A percentile compares a stretch with the other conserved stretches of the same genome.
Conservation (phyloP, 2,113 vertebrate species). For the Sialia sialis region DNA sequence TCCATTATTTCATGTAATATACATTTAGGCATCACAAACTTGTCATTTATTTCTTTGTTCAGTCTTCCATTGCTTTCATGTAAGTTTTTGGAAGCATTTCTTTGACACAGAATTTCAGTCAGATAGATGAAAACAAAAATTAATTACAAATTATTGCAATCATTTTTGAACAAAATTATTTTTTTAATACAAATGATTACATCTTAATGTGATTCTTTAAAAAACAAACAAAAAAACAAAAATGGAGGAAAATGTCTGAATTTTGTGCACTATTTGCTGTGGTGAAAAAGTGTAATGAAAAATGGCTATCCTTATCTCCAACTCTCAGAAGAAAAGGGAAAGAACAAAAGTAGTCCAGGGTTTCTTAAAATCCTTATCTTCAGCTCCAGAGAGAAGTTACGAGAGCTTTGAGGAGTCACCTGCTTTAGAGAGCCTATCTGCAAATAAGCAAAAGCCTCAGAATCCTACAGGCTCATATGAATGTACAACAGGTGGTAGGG, state of each 20-base stretch:
- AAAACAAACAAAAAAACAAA: background rate
- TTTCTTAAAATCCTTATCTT: background rate
- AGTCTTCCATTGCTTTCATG: background rate
- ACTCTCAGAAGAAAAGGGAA: background rate
- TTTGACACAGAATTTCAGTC: background rate
- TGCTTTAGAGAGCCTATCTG: background rate
- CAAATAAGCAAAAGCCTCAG: background rate
- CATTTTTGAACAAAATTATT: background rate
- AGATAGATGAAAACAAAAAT: background rate
- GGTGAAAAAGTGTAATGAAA: background rate
- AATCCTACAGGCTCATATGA: background rate
- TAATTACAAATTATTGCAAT: background rate
- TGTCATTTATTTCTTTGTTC: background rate
- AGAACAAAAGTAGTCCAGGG: background rate
- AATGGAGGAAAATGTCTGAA: background rate
- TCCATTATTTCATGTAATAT: background rate
- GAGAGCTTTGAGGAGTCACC: background rate
- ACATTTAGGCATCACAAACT: background rate
- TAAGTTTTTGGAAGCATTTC: background rate
- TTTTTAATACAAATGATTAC: background rate
- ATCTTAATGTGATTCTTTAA: background rate
- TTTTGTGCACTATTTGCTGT: background rate
- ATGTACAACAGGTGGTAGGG: background rate
- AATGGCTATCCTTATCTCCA: background rate
- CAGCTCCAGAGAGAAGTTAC: background rate